Percentiles rank a stretch among this genome's conserved stretches.
Evolutionary conservation across 2,797 vertebrate genomes (phyloP).

Genomic region (Sciurus carolinensis): DNA sequence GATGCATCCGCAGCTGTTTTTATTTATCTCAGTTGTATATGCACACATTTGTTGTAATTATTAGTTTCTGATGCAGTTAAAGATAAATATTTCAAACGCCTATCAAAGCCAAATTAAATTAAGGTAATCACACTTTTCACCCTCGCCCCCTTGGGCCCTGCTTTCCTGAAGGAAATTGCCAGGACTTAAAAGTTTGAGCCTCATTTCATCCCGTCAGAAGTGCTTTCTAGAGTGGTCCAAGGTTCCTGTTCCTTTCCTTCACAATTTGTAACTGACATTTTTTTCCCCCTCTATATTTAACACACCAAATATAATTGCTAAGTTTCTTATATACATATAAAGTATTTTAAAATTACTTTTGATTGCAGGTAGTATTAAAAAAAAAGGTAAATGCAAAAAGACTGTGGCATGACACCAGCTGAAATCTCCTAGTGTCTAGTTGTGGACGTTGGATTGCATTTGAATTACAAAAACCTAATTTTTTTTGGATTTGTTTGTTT

Average conservation of each 20-base stretch:
- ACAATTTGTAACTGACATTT: neutral
- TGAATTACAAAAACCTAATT: neutral
- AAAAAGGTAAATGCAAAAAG: neutral
- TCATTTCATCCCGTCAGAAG: neutral
- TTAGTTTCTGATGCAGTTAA: constrained; percentile 71
- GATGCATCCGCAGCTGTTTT: constrained; percentile 82
- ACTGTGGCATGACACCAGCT: rapidly evolving
- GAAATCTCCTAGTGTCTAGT: neutral
- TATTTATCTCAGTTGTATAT: constrained; percentile 73
- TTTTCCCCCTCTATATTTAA: neutral
- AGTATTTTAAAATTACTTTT: neutral
- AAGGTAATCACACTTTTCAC: constrained; percentile 65
- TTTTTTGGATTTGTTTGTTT: neutral
- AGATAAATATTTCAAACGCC: constrained; percentile 79
- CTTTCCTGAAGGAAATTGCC: neutral
- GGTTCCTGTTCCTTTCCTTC: neutral
- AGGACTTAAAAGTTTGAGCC: neutral
- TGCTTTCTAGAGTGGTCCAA: neutral
- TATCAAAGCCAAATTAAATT: constrained; percentile 75
- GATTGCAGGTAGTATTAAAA: neutral
- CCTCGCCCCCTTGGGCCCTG: neutral
- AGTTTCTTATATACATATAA: neutral
- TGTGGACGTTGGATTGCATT: neutral
- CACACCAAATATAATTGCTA: neutral
- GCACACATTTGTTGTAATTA: constrained; percentile 78